Conservation (phyloP, 2,888 invertebrate species). For the Acrobasis suavella region DNA sequence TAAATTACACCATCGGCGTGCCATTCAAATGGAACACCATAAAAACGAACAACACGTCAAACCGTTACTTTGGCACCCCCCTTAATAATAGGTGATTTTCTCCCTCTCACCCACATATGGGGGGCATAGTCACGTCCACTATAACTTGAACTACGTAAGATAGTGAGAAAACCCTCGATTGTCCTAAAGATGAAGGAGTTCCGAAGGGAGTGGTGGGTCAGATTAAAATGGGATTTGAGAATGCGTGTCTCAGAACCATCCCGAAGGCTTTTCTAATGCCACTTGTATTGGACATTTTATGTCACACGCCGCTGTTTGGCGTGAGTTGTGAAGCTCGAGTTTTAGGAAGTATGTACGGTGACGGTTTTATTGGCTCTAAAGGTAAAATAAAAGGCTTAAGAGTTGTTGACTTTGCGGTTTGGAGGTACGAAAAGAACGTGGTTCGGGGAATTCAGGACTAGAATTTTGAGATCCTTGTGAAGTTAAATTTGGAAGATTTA, state of each 20-base stretch:
- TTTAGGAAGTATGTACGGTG: slow-evolving; percentile 69
- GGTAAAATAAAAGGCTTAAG: slow-evolving; percentile 69
- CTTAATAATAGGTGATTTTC: slow-evolving; percentile 77
- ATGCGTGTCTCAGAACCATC: slow-evolving; percentile 75
- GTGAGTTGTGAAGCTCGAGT: slow-evolving; percentile 67
- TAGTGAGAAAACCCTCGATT: slow-evolving; percentile 18
- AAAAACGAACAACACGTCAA: slow-evolving; percentile 76
- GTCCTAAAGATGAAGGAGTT: slow-evolving; percentile 1
- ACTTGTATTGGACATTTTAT: slow-evolving; percentile 78
- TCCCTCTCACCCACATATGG: slow-evolving; percentile 58
- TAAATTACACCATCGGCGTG: slow-evolving; percentile 69
- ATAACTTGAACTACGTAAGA: slow-evolving; percentile 45
- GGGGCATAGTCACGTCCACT: slow-evolving; percentile 45
- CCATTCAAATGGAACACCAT: slow-evolving; percentile 69
- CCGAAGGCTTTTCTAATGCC: slow-evolving; percentile 67
- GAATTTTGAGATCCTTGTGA: not conserved
- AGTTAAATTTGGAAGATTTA: not conserved
- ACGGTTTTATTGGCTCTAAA: slow-evolving; percentile 75
- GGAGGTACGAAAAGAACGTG: slow-evolving; percentile 27
- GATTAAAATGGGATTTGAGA: slow-evolving; percentile 42
- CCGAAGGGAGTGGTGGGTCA: slow-evolving; percentile 43
- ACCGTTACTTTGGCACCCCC: slow-evolving; percentile 78
- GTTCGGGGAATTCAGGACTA: slow-evolving; percentile 18
- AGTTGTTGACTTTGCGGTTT: slow-evolving; percentile 67
- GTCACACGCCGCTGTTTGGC: slow-evolving; percentile 71